Evolutionary conservation across 2,113 vertebrate species (phyloP).

Genomic region (Corvus hawaiiensis): DNA sequence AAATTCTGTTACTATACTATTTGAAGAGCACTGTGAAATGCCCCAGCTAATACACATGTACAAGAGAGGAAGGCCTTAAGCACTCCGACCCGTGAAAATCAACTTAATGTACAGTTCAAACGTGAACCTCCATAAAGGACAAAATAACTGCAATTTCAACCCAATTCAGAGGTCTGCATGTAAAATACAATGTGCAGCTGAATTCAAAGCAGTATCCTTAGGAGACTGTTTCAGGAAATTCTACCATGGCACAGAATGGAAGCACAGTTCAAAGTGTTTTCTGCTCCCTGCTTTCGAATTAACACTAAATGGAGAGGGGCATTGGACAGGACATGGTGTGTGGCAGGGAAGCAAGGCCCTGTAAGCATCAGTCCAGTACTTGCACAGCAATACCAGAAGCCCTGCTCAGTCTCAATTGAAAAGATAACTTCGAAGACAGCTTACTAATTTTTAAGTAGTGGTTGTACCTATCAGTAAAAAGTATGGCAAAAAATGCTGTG

Average conservation of each 20-base stretch:
- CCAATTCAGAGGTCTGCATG: background rate
- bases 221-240: background rate
- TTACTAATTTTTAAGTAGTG: background rate
- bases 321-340: background rate
- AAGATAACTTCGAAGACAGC: background rate
- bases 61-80: background rate
- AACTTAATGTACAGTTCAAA: background rate
- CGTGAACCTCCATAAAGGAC: background rate
- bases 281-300: background rate
- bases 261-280: background rate
- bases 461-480: background rate
- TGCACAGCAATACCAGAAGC: background rate
- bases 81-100: background rate
- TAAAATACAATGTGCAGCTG: background rate
- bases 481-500: background rate
- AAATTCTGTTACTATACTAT: background rate
- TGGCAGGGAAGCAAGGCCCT: background rate
- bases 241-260: background rate
- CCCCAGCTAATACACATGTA: background rate
- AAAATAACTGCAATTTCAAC: conserved; percentile 9
- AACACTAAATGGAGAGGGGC: background rate
- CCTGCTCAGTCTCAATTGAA: background rate
- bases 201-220: background rate
- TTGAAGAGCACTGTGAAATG: background rate
- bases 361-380: background rate